Percentiles rank a stretch among this genome's conserved stretches.
Conservation (phyloP, 2,797 vertebrate genomes). For the Limnodromus scolopaceus region DNA sequence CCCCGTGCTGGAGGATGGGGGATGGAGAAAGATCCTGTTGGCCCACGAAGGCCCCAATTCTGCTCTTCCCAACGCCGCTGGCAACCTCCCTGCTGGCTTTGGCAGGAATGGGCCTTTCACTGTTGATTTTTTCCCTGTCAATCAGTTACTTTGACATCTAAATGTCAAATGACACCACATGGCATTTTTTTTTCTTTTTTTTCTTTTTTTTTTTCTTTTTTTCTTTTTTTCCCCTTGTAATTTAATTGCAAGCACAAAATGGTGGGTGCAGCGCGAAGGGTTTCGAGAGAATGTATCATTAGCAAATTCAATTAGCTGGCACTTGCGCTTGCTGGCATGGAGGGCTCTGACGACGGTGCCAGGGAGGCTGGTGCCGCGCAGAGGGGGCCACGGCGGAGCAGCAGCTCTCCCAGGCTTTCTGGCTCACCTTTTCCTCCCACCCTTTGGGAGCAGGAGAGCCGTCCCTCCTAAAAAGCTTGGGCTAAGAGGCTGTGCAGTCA, state of each 20-base stretch:
- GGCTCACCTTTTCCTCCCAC: constrained; percentile 38
- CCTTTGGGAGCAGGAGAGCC: background rate
- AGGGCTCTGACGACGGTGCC: constrained; percentile 57
- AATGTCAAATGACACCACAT: constrained; percentile 70
- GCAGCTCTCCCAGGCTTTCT: constrained; percentile 44
- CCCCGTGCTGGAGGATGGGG: accelerated
- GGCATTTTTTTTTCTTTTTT: background rate
- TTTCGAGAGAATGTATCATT: constrained; percentile 70
- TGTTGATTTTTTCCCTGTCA: constrained; percentile 65
- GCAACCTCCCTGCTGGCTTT: constrained; percentile 20
- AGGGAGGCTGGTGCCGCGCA: constrained; percentile 18
- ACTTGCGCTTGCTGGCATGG: constrained; percentile 70
- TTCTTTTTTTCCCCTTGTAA: background rate
- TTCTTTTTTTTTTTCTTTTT: background rate
- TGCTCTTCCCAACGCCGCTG: constrained; percentile 19
- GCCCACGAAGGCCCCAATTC: background rate
- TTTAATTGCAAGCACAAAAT: constrained; percentile 64
- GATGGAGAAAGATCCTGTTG: background rate
- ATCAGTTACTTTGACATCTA: constrained; percentile 70
- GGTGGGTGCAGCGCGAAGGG: constrained; percentile 28
- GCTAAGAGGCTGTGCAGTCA: background rate
- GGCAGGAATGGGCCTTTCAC: constrained; percentile 53
- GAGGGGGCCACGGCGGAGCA: background rate
- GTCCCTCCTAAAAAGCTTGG: background rate
- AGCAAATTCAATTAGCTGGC: constrained; percentile 81